phyloP scores from a whole-genome alignment of 2,888 invertebrate genomes.

The Byasa hedistus region DNA sequence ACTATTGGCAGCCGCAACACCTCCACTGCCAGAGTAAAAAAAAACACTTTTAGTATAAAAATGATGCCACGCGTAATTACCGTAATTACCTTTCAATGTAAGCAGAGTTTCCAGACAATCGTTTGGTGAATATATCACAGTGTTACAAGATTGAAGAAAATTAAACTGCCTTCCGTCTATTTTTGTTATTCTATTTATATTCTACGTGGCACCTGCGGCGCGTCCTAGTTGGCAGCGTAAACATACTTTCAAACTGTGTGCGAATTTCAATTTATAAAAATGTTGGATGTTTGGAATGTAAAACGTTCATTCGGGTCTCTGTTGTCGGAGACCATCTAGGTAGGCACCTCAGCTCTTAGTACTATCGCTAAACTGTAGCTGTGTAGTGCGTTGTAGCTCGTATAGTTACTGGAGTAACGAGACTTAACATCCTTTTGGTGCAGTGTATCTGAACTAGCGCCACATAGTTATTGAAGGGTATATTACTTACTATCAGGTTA shows the following conservation, averaged over 20 bases:
- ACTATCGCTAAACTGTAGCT: no score
- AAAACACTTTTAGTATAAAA: background rate
- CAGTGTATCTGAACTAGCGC: no score
- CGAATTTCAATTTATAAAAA: background rate
- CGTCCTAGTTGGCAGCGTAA: conserved; percentile 10
- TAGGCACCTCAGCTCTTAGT: no score
- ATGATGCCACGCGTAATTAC: background rate
- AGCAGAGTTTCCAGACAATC: background rate
- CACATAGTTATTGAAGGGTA: no score
- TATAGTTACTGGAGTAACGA: no score
- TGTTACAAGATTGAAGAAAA: background rate
- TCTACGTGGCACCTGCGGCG: background rate
- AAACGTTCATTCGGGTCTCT: no score
- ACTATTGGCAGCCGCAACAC: no score
- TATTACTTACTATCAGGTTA: no score
- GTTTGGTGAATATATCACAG: background rate
- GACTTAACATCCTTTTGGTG: no score
- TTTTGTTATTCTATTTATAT: conserved; percentile 1
- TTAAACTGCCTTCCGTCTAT: background rate
- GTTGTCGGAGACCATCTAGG: no score
- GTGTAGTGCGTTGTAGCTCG: no score
- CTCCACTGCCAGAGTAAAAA: background rate
- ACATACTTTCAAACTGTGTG: background rate
- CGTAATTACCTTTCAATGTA: background rate
- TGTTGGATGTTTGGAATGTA: background rate